Base-by-base conservation (phyloP, 1,140 invertebrate species). In the Drosophila mauritiana region DNA sequence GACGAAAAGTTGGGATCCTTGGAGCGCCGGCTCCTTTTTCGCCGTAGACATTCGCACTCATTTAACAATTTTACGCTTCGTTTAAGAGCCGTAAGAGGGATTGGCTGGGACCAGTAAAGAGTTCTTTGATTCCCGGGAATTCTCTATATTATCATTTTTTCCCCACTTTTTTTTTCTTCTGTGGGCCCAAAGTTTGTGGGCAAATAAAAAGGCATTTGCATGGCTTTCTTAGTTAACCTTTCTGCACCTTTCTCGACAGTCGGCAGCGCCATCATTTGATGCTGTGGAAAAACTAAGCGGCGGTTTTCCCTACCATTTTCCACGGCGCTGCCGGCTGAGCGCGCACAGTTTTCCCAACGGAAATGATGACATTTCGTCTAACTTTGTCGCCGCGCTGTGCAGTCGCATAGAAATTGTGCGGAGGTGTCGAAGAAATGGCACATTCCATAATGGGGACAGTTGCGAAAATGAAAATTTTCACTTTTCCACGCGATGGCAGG, bases 341-440 rank as follows among this genome's bases (percentile, higher is more conserved):
- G 83, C 72, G 68, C 73, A 67, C 81, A 74, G 70, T 80, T 83
- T 48, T 88, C 54, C 76, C 83, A 91, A 72, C 77, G 88, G 88
- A 91, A 89, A 91, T 91, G 80, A 91, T 91, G 88, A 91, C 88
- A 91, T 91, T 91, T 84, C 88, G 88, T 91, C 88, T 80, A 91
- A 91, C 88, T 91, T 81, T 88, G 83, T 85, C 55, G 73, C 63
- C 59, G 62, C 78, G 63, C 43, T 84, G 82, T 89, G 84, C 83
- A 88, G 36, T 89, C 84, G 84, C 76, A 79, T 80, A 88, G 83
- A 88, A 88, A 88, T 83, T 72, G 40, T 64, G 40, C 39, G 31
- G 31, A 79, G 83, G 75, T 83, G 84, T 83, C 84, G 88, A 67
- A 77, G 84, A 76, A 77, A 89, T 70, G 74, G 56, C 80, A 56